Conservation (phyloP, 2,888 invertebrate genomes). For the Hypselothyrea guttata region DNA sequence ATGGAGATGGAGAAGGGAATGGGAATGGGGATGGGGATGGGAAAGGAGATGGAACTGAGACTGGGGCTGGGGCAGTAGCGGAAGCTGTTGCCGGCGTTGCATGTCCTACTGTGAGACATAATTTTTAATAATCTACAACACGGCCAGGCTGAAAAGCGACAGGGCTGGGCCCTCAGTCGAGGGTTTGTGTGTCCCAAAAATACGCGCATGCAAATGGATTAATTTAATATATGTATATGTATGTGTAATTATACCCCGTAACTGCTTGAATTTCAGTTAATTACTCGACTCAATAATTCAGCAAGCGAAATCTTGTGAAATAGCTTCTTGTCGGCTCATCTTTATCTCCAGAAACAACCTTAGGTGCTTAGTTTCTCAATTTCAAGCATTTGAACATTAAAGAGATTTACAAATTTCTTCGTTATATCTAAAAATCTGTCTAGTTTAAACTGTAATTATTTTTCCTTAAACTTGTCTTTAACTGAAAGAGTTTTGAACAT, state of each 20-base stretch:
- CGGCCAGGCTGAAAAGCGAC: constrained; percentile 52
- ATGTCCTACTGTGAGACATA: constrained; percentile 73
- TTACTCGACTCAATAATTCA: too few species aligned
- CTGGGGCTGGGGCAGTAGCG: neutral
- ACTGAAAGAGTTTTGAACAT: too few species aligned
- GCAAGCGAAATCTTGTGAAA: neutral
- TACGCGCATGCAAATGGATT: constrained; percentile 72
- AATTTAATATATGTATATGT: constrained; percentile 63
- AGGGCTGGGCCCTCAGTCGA: constrained; percentile 18
- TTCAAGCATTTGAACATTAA: too few species aligned
- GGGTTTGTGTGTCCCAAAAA: constrained; percentile 33
- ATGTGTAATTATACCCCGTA: neutral
- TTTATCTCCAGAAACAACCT: too few species aligned
- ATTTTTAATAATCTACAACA: constrained; percentile 74
- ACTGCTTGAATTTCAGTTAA: too few species aligned
- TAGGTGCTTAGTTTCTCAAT: too few species aligned
- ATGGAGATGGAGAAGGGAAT: neutral
- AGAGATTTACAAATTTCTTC: too few species aligned
- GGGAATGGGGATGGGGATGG: neutral
- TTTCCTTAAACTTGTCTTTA: too few species aligned
- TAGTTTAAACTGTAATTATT: too few species aligned
- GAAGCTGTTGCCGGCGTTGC: constrained; percentile 42
- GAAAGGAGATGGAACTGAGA: constrained; percentile 8
- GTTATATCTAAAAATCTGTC: too few species aligned
- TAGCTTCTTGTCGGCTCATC: too few species aligned